These are phyloP conservation scores for Acleris laterana DNA, from an alignment of 2,888 invertebrate species.

Conservation along the genomic window DNA sequence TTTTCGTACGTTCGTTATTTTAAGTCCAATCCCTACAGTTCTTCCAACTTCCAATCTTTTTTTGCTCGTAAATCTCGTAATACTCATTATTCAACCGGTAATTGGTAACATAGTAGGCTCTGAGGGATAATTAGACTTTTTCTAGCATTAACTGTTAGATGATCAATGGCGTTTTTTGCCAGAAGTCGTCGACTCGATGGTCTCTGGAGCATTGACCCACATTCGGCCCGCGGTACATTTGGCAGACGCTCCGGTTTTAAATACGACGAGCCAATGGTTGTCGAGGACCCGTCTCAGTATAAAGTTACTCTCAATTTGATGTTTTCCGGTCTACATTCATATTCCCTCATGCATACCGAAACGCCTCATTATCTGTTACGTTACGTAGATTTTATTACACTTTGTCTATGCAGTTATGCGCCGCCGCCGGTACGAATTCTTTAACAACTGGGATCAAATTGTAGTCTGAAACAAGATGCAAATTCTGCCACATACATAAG, in stretches of 20 bases:
- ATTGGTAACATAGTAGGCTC: slow-evolving; percentile 14
- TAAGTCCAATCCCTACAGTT: too few species aligned
- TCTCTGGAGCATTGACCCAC: slow-evolving; percentile 80
- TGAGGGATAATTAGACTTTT: slow-evolving; percentile 22
- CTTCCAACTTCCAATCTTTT: neutral
- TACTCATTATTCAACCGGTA: slow-evolving; percentile 10
- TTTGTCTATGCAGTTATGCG: neutral
- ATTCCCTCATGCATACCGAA: slow-evolving; percentile 21
- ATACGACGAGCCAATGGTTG: slow-evolving; percentile 56
- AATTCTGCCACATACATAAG: slow-evolving; percentile 16
- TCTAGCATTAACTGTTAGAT: slow-evolving; percentile 21
- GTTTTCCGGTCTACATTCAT: slow-evolving; percentile 43
- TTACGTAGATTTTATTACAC: neutral
- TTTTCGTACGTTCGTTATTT: too few species aligned
- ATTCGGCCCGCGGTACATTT: slow-evolving; percentile 68
- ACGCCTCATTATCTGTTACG: neutral
- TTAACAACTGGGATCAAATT: neutral
- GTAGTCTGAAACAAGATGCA: slow-evolving; percentile 12
- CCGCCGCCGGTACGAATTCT: neutral
- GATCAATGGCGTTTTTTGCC: slow-evolving; percentile 22
- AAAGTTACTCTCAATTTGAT: slow-evolving; percentile 43
- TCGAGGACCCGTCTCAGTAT: slow-evolving; percentile 38
- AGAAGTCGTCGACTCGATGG: slow-evolving; percentile 24
- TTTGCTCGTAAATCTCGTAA: neutral
- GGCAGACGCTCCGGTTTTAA: slow-evolving; percentile 69